Conservation (phyloP, 2,888 invertebrate species). For the Trimorus sp. region DNA sequence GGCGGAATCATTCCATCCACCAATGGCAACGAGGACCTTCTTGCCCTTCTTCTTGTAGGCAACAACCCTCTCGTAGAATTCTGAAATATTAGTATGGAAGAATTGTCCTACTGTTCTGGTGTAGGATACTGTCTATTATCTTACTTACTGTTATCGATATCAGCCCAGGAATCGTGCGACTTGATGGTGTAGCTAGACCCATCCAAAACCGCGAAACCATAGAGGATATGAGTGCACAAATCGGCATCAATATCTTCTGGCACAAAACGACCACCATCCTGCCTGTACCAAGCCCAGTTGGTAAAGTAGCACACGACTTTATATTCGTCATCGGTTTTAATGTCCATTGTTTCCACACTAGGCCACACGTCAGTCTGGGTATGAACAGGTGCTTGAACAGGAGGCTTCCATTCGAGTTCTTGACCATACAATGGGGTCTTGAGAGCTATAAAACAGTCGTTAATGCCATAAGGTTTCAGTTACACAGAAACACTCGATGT, state of each 20-base stretch:
- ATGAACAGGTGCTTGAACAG: conserved; percentile 31
- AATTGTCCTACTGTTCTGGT: too few species aligned
- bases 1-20: conserved; percentile 97
- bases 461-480: not conserved
- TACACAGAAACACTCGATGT: not conserved
- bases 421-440: conserved; percentile 71
- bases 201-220: conserved; percentile 95
- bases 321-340: conserved; percentile 81
- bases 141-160: conserved; percentile 90
- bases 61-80: conserved; percentile 91
- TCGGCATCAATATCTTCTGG: conserved; percentile 92
- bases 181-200: conserved; percentile 89
- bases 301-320: conserved; percentile 96
- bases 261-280: conserved; percentile 90
- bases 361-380: conserved; percentile 46
- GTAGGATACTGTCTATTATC: too few species aligned
- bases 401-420: conserved; percentile 72
- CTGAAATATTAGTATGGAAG: too few species aligned
- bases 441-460: conserved; percentile 67
- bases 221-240: conserved; percentile 95
- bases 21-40: conserved; percentile 93
- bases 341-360: conserved; percentile 15
- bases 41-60: conserved; percentile 89
- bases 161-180: conserved; percentile 93
- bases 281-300: conserved; percentile 97